These are phyloP conservation scores for Cylas formicarius DNA, from an alignment of 1,140 invertebrate genomes.

Conservation along the genomic window DNA sequence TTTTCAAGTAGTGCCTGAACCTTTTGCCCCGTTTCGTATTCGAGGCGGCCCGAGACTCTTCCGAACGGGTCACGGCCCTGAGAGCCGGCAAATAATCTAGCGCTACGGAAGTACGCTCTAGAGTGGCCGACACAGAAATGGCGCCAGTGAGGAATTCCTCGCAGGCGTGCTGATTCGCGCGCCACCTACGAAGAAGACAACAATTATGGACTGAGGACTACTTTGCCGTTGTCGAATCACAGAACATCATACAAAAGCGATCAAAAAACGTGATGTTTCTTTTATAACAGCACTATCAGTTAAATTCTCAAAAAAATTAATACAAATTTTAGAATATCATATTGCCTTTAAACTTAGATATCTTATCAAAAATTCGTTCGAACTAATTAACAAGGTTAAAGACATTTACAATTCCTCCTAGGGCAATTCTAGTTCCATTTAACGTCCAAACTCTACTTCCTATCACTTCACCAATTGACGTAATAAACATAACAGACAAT, in stretches of 20 bases:
- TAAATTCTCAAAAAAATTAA: slow-evolving; percentile 2
- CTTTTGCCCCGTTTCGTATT: slow-evolving; percentile 49
- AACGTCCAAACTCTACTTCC: no score
- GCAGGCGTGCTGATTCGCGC: slow-evolving; percentile 25
- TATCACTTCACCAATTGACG: no score
- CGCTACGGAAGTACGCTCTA: slow-evolving; percentile 23
- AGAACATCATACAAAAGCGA: no score
- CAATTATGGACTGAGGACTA: slow-evolving; percentile 7
- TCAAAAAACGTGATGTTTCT: no score
- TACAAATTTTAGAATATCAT: no score
- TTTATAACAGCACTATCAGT: background rate
- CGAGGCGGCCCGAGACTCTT: slow-evolving; percentile 45
- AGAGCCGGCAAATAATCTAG: slow-evolving; percentile 52
- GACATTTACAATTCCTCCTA: no score
- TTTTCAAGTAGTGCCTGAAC: slow-evolving; percentile 53
- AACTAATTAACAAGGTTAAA: no score
- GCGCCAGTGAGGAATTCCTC: slow-evolving; percentile 24
- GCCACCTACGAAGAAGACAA: slow-evolving; percentile 30
- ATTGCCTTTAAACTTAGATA: no score
- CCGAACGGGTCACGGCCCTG: slow-evolving; percentile 50
- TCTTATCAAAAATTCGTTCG: no score
- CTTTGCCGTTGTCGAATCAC: no score
- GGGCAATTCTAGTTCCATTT: no score
- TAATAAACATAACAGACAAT: no score
- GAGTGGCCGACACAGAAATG: slow-evolving; percentile 18